A percentile compares a stretch with the other conserved stretches of the same genome.
Conservation (phyloP, 2,888 invertebrate species). For the Melieria crassipennis region DNA sequence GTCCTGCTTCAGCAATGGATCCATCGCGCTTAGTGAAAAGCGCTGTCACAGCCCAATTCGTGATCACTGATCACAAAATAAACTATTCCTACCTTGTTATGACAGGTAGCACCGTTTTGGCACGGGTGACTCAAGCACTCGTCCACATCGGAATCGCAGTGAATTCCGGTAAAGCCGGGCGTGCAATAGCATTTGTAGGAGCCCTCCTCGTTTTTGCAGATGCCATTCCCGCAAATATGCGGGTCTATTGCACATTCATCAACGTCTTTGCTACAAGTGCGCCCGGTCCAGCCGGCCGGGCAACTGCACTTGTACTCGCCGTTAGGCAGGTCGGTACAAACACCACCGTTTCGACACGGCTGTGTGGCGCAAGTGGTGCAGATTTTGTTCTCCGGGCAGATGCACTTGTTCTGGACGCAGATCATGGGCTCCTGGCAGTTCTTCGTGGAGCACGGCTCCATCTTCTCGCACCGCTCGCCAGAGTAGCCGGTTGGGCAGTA, state of each 20-base stretch:
- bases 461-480: constrained; percentile 62
- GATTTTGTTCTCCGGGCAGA: constrained; percentile 63
- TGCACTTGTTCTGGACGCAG: constrained; percentile 63
- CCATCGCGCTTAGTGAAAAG: too few relatives aligned
- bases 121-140: constrained; percentile 89
- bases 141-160: constrained; percentile 86
- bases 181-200: constrained; percentile 86
- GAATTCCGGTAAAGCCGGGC: constrained; percentile 87
- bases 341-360: constrained; percentile 75
- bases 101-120: constrained; percentile 82
- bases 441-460: constrained; percentile 56
- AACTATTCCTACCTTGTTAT: constrained; percentile 70
- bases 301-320: constrained; percentile 71
- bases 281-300: constrained; percentile 70
- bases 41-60: too few relatives aligned
- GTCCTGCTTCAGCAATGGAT: too few relatives aligned
- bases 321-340: constrained; percentile 71
- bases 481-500: constrained; percentile 62
- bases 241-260: constrained; percentile 72
- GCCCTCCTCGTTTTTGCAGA: constrained; percentile 81
- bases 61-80: background rate
- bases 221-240: constrained; percentile 81
- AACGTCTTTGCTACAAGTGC: constrained; percentile 73
- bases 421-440: constrained; percentile 65
- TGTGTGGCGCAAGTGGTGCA: constrained; percentile 70